These are phyloP conservation scores for Ptyas mucosa DNA, from an alignment of 2,113 vertebrate genomes.

Conservation along the genomic window DNA sequence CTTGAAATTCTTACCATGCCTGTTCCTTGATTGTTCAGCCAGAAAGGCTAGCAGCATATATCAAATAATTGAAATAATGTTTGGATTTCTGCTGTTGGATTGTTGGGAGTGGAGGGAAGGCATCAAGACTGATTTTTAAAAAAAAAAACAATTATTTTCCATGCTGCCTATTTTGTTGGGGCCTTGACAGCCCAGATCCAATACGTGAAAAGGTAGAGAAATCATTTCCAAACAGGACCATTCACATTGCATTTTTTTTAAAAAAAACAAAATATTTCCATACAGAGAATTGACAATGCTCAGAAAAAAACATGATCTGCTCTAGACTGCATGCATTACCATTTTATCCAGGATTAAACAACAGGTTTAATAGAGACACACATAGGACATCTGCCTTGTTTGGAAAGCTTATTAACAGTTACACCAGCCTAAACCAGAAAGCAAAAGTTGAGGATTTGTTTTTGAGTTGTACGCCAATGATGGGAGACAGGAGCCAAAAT, in stretches of 20 bases:
- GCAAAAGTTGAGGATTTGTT: background rate
- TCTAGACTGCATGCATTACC: background rate
- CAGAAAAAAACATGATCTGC: background rate
- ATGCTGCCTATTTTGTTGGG: slow-evolving; percentile 66
- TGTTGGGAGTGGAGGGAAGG: background rate
- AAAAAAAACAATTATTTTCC: slow-evolving; percentile 19
- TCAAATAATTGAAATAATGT: background rate
- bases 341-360: background rate
- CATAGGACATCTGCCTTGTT: background rate
- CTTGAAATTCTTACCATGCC: background rate
- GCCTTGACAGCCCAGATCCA: slow-evolving; percentile 17
- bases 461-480: background rate
- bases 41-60: background rate
- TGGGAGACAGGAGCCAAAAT: background rate
- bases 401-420: background rate
- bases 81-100: background rate
- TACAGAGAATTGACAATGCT: background rate
- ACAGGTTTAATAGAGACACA: background rate
- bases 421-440: background rate
- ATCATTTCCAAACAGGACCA: slow-evolving; percentile 17
- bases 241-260: background rate
- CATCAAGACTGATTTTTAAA: background rate
- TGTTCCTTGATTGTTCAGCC: background rate
- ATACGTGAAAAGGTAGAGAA: slow-evolving; percentile 48
- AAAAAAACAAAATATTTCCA: slow-evolving; percentile 20